phyloP scores from a whole-genome alignment of 2,113 vertebrate species.

The Callipepla californica region DNA sequence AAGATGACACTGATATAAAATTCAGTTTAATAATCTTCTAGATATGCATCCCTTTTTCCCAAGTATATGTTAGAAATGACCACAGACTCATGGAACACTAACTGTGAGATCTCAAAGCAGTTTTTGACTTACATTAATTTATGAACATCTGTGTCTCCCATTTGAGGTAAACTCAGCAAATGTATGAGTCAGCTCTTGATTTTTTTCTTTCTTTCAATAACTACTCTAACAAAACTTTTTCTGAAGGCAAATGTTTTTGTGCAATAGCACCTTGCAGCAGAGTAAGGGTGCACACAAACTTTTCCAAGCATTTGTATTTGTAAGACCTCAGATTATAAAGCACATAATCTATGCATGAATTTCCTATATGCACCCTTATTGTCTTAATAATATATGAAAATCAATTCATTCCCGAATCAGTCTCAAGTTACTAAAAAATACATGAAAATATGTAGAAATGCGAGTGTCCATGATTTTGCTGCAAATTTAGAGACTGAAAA shows the following conservation, averaged over 20 bases:
- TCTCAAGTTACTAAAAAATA: neutral
- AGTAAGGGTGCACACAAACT: neutral
- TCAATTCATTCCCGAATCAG: neutral
- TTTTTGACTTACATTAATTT: neutral
- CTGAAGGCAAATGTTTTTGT: neutral
- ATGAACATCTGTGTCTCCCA: neutral
- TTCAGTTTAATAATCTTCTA: neutral
- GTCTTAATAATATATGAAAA: neutral
- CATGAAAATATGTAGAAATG: neutral
- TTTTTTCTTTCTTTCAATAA: neutral
- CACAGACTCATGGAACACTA: neutral
- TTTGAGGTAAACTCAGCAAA: neutral
- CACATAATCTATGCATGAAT: neutral
- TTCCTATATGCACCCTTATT: neutral
- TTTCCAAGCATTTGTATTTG: neutral
- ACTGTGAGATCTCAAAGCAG: neutral
- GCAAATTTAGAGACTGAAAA: neutral
- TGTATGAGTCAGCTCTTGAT: neutral
- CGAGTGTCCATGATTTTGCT: neutral
- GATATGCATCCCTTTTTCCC: rapidly evolving
- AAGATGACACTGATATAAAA: neutral
- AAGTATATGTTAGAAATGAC: rapidly evolving
- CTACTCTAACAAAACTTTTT: neutral
- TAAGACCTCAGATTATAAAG: neutral
- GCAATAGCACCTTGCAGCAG: neutral